Base-by-base conservation (phyloP, 2,888 invertebrate species). In the Hyppa rectilinea region DNA sequence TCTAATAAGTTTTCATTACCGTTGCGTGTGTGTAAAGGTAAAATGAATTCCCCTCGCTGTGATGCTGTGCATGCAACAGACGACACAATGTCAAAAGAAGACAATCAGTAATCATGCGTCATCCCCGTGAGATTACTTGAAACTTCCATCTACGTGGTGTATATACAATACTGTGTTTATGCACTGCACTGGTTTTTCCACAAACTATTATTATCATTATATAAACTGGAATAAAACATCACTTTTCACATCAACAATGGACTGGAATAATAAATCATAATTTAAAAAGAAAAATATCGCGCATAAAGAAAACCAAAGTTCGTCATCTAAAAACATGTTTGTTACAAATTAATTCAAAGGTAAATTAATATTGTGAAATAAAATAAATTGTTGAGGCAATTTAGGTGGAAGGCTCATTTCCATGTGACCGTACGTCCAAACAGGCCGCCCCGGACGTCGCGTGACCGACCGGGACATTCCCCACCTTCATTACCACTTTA, bases 31-130 rank as follows among this genome's bases (percentile, higher is more conserved):
- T 60, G 38, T 65, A 59, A 70, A 69, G 55, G 68, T 74, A 76
- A 76, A 78, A 77, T 75, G 47, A 43, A 79, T 72, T 68, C 59
- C 67, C 58, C 64, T 56, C 52, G 36, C 60, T 61, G 47, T 59
- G 76, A 61, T 62, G 66, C 52, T 62, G 67, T 61, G 64, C 75
- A 61, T 66, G 68, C 55, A 58, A 64, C 73, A 78, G 75, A 83
- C 80, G 81, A 77, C 67, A 76, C 78, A 83, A 76, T 80, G 84
- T 85, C 80, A 72, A 80, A 83, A 77, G 81, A 71, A 83, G 78
- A 85, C 84, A 85, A 82, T 83, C 85, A 75, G 85, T 77, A 78
- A 85, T 83, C 80, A 80, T 78, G 81, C 78, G 81, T 85, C 81
- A 82, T 71, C 74, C 84, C 85, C 84, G 77, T 72, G 84, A 82